A percentile compares a stretch with the other conserved stretches of the same genome.
Evolutionary conservation across 2,888 invertebrate species (phyloP).

Genomic region (Salticus scenicus): DNA sequence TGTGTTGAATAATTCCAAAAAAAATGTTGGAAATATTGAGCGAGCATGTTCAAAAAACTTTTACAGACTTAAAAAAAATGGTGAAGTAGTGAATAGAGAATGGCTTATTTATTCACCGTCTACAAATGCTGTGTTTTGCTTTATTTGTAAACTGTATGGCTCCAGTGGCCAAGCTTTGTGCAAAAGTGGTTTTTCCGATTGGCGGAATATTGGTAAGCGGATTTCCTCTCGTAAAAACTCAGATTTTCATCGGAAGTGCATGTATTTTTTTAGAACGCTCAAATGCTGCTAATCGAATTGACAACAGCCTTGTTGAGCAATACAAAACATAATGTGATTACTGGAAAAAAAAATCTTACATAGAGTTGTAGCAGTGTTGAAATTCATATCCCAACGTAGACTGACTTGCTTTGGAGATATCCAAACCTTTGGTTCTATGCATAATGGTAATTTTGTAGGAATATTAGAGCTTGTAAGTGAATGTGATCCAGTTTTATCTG

Average conservation of each 20-base stretch:
- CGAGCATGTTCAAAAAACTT: not conserved
- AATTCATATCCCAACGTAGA: slow-evolving; percentile 71
- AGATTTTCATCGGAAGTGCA: not conserved
- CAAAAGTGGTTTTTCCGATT: not conserved
- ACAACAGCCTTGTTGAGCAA: not conserved
- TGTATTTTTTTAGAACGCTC: not conserved
- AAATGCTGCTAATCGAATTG: not conserved
- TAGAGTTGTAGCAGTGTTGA: slow-evolving; percentile 72
- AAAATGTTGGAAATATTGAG: not conserved
- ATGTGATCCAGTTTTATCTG: slow-evolving; percentile 73
- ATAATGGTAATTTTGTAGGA: slow-evolving; percentile 73
- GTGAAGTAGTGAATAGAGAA: not conserved
- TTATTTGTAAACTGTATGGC: slow-evolving; percentile 6
- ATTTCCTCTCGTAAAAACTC: not conserved
- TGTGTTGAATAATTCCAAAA: not conserved
- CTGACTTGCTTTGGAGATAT: slow-evolving; percentile 73
- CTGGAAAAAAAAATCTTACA: slow-evolving; percentile 72
- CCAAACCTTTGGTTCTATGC: slow-evolving; percentile 72
- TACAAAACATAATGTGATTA: slow-evolving; percentile 69
- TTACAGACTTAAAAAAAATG: not conserved
- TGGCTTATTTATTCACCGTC: not conserved
- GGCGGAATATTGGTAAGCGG: not conserved
- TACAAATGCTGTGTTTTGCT: not conserved
- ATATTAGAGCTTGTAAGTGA: slow-evolving; percentile 73
- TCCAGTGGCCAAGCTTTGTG: too few relatives aligned